phyloP scores from a whole-genome alignment of 2,113 vertebrate genomes.

The Nycticorax nycticorax region DNA sequence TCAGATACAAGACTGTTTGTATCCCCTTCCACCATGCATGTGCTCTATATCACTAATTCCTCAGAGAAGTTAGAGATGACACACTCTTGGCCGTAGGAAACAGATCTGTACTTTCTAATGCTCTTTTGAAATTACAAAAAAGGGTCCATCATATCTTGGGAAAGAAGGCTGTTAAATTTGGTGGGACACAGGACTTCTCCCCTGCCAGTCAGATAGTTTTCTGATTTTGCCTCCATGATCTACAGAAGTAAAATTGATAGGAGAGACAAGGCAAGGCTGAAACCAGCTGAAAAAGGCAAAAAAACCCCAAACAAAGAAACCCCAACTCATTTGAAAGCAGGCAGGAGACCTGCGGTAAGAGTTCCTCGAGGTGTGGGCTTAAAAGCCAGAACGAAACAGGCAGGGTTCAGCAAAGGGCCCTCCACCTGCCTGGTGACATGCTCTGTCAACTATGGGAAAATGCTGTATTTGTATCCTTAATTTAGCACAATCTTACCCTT shows the following conservation, averaged over 20 bases:
- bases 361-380: neutral
- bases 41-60: neutral
- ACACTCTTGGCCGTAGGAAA: neutral
- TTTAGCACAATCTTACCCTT: neutral
- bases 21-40: neutral
- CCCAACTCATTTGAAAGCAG: neutral
- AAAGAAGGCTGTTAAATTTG: neutral
- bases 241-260: neutral
- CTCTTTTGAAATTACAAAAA: neutral
- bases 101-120: neutral
- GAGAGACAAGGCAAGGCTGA: neutral
- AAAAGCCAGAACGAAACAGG: fast-evolving
- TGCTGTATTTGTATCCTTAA: neutral
- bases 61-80: neutral
- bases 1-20: neutral
- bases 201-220: neutral
- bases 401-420: neutral
- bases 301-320: neutral
- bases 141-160: neutral
- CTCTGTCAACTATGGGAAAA: neutral
- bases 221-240: neutral
- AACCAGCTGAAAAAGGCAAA: neutral
- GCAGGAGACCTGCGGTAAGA: neutral
- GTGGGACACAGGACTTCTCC: neutral
- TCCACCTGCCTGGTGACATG: neutral